A percentile compares a stretch with the other conserved stretches of the same genome.
phyloP scores from a whole-genome alignment of 2,888 invertebrate genomes.

The Ormyrus pomaceus region DNA sequence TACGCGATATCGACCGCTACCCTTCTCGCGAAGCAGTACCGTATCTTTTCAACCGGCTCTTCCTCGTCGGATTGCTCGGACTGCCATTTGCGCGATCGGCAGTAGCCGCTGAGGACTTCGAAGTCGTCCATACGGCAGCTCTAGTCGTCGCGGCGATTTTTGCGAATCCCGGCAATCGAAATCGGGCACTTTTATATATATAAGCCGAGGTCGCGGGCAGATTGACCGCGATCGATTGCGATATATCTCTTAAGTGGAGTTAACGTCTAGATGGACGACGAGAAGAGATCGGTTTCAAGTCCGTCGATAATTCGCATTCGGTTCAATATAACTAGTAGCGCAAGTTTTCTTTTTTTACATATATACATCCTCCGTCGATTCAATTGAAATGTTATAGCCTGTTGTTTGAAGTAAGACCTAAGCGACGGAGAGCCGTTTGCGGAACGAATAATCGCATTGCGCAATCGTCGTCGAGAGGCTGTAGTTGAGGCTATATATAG shows the following conservation, averaged over 20 bases:
- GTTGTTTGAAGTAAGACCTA: too few relatives aligned
- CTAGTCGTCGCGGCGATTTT: background rate
- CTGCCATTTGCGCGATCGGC: slow-evolving; percentile 1
- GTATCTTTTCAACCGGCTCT: background rate
- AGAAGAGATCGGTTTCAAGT: background rate
- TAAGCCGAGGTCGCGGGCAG: background rate
- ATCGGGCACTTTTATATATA: background rate
- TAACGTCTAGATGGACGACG: background rate
- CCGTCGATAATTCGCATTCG: too few relatives aligned
- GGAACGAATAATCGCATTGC: too few relatives aligned
- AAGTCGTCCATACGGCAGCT: slow-evolving; percentile 39
- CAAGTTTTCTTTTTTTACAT: too few relatives aligned
- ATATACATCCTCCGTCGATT: too few relatives aligned
- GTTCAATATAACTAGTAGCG: too few relatives aligned
- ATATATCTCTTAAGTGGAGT: background rate
- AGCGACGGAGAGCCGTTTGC: too few relatives aligned
- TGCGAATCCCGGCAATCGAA: background rate
- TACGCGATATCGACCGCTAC: too few relatives aligned
- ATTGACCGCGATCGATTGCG: background rate
- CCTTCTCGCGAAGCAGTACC: background rate
- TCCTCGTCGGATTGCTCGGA: background rate
- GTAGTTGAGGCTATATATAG: too few relatives aligned
- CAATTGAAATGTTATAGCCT: too few relatives aligned
- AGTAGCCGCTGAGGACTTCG: slow-evolving; percentile 29
- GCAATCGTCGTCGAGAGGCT: too few relatives aligned